phyloP scores from a whole-genome alignment of 1,140 invertebrate genomes.

The Popillia japonica region DNA sequence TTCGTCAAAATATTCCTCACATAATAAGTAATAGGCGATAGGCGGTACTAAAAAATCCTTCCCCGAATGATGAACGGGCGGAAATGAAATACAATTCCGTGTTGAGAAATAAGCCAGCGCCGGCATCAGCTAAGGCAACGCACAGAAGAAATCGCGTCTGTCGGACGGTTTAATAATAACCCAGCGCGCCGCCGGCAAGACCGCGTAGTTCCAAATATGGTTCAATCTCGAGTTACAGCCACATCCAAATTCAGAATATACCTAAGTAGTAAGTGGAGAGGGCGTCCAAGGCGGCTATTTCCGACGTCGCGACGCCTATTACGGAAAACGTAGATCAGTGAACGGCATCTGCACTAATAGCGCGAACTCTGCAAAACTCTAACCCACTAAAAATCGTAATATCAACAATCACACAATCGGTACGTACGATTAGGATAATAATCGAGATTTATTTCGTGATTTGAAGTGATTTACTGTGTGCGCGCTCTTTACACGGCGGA shows the following conservation, averaged over 20 bases:
- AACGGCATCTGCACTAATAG: constrained; percentile 35
- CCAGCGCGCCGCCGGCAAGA: constrained; percentile 44
- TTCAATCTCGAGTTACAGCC: constrained; percentile 60
- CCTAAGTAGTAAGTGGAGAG: constrained; percentile 52
- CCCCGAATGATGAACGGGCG: constrained; percentile 5
- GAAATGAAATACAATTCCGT: constrained; percentile 32
- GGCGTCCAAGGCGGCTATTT: constrained; percentile 58
- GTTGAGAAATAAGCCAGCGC: constrained; percentile 34
- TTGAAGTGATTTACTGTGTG: not conserved
- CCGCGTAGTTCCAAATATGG: constrained; percentile 58
- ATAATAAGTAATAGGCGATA: not conserved
- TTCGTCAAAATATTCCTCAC: not conserved
- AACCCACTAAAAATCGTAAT: not conserved
- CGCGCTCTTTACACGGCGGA: not conserved
- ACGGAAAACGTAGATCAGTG: constrained; percentile 53
- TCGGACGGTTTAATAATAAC: constrained; percentile 58
- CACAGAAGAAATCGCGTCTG: constrained; percentile 54
- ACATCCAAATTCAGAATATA: constrained; percentile 60
- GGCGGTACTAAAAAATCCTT: not conserved
- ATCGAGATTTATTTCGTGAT: not conserved
- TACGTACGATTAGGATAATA: no score
- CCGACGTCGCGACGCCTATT: constrained; percentile 56
- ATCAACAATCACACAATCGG: not conserved
- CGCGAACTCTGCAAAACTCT: constrained; percentile 21
- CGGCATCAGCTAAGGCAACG: constrained; percentile 23